Conservation (phyloP, 2,797 vertebrate species). For the Falco cherrug region DNA sequence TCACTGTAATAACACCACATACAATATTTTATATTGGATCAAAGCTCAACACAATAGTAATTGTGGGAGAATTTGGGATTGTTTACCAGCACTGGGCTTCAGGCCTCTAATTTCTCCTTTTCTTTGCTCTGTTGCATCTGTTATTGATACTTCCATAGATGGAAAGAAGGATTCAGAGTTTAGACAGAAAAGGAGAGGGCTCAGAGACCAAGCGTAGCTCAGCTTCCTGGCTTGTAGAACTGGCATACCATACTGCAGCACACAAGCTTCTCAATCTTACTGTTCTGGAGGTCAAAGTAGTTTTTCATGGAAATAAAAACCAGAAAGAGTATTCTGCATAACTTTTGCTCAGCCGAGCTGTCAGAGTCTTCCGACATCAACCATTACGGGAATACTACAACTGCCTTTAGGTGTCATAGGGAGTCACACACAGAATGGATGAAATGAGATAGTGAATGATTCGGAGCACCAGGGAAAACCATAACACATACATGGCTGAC, state of each 20-base stretch:
- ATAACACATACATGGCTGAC: fast-evolving
- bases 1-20: neutral
- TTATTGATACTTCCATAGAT: neutral
- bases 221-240: neutral
- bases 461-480: neutral
- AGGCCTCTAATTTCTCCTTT: neutral
- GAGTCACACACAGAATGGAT: neutral
- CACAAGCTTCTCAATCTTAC: neutral
- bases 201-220: neutral
- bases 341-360: neutral
- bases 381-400: too few relatives aligned
- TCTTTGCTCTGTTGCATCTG: neutral
- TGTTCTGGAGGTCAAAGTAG: neutral
- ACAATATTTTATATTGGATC: neutral
- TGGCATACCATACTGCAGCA: neutral
- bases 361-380: neutral
- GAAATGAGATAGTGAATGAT: neutral
- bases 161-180: neutral
- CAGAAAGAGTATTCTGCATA: neutral
- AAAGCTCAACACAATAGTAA: neutral
- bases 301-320: neutral
- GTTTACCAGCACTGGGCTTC: neutral
- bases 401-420: neutral
- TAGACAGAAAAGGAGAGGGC: neutral
- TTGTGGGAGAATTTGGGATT: neutral